Percentiles rank a stretch among this genome's conserved stretches.
Conservation (phyloP, 2,113 vertebrate species). For the Bos indicus region DNA sequence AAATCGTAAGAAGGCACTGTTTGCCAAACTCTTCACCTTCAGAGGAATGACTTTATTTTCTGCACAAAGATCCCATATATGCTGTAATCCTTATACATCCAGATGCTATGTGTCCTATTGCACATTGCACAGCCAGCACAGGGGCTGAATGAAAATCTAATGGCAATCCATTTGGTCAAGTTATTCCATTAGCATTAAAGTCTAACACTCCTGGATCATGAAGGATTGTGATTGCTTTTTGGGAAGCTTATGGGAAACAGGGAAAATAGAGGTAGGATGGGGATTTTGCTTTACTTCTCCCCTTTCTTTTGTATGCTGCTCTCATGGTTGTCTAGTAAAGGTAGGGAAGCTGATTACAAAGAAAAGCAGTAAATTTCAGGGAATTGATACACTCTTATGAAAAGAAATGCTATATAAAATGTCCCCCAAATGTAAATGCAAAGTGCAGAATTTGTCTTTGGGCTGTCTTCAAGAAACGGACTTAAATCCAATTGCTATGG, state of each 20-base stretch:
- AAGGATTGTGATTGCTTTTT: background rate
- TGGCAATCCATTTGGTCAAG: background rate
- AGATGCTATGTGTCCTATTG: background rate
- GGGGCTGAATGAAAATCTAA: background rate
- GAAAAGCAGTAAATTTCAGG: constrained; percentile 11
- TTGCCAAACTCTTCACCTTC: background rate
- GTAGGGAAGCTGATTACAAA: background rate
- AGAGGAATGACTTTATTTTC: background rate
- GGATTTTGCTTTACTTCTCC: background rate
- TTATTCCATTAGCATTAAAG: background rate
- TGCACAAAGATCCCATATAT: background rate
- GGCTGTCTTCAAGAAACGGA: background rate
- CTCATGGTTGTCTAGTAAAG: background rate
- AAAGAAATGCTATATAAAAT: background rate
- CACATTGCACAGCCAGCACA: background rate
- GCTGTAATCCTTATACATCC: background rate
- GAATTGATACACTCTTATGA: background rate
- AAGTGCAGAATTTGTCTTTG: background rate
- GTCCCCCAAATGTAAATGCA: background rate
- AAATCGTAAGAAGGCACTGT: background rate
- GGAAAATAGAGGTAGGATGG: background rate
- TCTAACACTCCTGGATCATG: background rate
- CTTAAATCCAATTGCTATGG: constrained; percentile 40
- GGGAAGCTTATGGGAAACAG: background rate
- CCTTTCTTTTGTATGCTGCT: background rate